Evolutionary conservation across 2,113 vertebrate species (phyloP).

Genomic region (Pituophis catenifer): DNA sequence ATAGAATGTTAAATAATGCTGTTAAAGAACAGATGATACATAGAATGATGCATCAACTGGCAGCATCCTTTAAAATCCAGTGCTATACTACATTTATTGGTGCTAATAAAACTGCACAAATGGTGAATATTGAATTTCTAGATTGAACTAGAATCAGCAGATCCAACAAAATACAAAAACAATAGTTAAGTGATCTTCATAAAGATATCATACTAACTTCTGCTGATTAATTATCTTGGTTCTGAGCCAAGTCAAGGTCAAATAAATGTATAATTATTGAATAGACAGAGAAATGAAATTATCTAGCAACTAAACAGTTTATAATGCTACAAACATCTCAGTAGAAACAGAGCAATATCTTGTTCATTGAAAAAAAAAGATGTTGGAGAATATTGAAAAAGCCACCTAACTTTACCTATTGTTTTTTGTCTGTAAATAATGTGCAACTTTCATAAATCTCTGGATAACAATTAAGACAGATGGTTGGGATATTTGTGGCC

Average conservation of each 20-base stretch:
- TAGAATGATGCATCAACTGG: neutral
- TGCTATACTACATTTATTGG: neutral
- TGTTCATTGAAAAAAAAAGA: neutral
- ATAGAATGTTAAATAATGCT: neutral
- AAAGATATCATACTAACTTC: neutral
- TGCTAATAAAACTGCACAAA: neutral
- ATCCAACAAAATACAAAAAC: neutral
- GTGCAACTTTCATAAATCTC: neutral
- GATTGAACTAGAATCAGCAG: neutral
- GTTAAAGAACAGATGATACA: neutral
- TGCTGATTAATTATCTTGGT: neutral
- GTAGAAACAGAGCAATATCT: neutral
- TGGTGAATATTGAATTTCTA: neutral
- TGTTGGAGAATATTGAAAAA: neutral
- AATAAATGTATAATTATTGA: neutral
- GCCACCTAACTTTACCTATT: neutral
- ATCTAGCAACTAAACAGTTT: neutral
- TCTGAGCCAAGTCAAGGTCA: neutral
- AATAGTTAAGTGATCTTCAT: neutral
- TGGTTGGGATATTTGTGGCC: neutral
- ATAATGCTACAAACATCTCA: neutral
- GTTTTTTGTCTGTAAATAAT: neutral
- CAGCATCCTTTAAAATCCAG: neutral
- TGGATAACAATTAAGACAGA: neutral
- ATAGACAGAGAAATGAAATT: neutral